Conservation (phyloP, 2,888 invertebrate genomes). For the Apeira syringaria region DNA sequence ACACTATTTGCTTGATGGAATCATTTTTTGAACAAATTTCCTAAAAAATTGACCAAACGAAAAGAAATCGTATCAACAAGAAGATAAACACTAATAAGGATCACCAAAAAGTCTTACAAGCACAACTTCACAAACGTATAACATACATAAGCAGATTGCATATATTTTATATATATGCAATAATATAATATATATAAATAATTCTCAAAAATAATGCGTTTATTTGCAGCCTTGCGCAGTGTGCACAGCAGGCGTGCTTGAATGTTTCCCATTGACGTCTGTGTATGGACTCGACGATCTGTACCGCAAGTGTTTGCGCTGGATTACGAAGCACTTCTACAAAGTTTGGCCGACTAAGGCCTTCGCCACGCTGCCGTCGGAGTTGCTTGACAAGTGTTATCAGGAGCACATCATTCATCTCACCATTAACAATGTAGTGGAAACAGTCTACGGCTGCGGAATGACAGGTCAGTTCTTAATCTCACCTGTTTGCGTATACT, state of each 20-base stretch:
- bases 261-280: conserved; percentile 93
- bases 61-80: no score
- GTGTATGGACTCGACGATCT: conserved; percentile 95
- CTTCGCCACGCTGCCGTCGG: conserved; percentile 93
- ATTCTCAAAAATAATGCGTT: no score
- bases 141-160: no score
- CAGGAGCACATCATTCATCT: conserved; percentile 92
- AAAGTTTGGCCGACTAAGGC: conserved; percentile 96
- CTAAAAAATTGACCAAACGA: no score
- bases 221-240: conserved; percentile 91
- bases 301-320: conserved; percentile 92
- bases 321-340: conserved; percentile 93
- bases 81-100: no score
- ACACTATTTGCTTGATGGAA: no score
- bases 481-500: neutral
- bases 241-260: conserved; percentile 93
- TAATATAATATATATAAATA: no score
- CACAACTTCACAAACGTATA: no score
- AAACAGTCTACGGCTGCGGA: conserved; percentile 93
- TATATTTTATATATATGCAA: no score
- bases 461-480: conserved; percentile 75
- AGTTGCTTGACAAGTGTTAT: conserved; percentile 92
- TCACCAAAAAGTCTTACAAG: no score
- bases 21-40: no score
- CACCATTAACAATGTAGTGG: conserved; percentile 91